Evolutionary conservation across 2,888 invertebrate species (phyloP).

Genomic region (Sminthurides aquaticus): DNA sequence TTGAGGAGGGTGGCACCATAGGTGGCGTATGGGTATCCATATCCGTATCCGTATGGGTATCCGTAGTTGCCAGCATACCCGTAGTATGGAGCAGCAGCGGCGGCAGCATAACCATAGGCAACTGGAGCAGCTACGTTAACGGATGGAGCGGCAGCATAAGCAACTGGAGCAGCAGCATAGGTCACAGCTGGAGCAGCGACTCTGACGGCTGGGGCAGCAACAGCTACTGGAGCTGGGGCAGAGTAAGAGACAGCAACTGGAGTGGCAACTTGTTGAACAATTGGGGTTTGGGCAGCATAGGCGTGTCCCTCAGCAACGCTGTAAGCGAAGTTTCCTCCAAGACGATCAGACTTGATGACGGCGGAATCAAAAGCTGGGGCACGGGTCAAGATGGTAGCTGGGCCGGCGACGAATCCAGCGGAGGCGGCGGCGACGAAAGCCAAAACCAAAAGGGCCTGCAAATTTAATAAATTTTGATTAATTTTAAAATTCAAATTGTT

Average conservation of each 20-base stretch:
- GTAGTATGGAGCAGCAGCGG: slow-evolving; percentile 1
- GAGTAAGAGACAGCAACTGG: slow-evolving; percentile 24
- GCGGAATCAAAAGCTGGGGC: slow-evolving; percentile 52
- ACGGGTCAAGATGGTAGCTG: slow-evolving; percentile 44
- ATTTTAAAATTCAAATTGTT: neutral
- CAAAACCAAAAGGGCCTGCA: slow-evolving; percentile 16
- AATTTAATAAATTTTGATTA: neutral
- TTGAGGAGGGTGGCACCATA: neutral
- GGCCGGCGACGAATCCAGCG: slow-evolving; percentile 15
- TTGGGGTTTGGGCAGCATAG: slow-evolving; percentile 49
- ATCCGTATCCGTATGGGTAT: neutral
- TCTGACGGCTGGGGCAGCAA: slow-evolving; percentile 14
- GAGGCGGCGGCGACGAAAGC: slow-evolving; percentile 14
- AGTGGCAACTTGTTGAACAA: slow-evolving; percentile 43
- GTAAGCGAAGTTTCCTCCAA: slow-evolving; percentile 55
- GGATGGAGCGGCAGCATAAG: slow-evolving; percentile 7
- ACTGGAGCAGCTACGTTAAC: slow-evolving; percentile 8
- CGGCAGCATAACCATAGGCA: neutral
- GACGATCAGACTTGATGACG: slow-evolving; percentile 51
- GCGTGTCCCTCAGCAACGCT: slow-evolving; percentile 53
- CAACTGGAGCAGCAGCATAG: slow-evolving; percentile 4
- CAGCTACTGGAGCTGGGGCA: slow-evolving; percentile 5
- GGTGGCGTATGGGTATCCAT: neutral
- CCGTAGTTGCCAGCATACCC: neutral
- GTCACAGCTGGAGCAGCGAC: slow-evolving; percentile 1